Evolutionary conservation across 2,113 vertebrate genomes (phyloP).

Genomic region (Hippocampus abdominalis): DNA sequence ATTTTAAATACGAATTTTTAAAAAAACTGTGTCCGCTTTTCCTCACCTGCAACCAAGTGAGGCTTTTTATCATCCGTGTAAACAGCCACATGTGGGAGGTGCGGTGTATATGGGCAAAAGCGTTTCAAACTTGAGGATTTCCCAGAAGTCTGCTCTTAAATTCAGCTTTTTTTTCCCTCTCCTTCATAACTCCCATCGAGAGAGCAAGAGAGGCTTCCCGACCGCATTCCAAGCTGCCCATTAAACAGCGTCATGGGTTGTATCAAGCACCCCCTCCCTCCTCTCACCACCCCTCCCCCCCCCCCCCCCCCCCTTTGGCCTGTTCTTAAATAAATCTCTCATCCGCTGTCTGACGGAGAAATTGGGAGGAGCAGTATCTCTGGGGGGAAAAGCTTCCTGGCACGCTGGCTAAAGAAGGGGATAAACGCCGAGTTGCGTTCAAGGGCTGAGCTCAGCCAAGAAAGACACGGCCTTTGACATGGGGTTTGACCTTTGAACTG

Average conservation of each 20-base stretch:
- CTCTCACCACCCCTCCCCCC: background rate
- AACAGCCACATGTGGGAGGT: slow-evolving; percentile 41
- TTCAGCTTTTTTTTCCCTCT: slow-evolving; percentile 24
- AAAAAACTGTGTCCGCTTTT: background rate
- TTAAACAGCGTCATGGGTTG: slow-evolving; percentile 64
- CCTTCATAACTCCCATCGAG: slow-evolving; percentile 48
- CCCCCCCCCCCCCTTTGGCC: slow-evolving; percentile 2
- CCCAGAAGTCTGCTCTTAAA: slow-evolving; percentile 30
- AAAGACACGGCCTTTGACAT: slow-evolving; percentile 44
- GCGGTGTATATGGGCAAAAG: slow-evolving; percentile 15
- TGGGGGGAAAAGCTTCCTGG: slow-evolving; percentile 27
- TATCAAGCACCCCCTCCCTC: slow-evolving; percentile 45
- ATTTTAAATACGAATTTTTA: too few species aligned
- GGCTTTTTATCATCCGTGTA: slow-evolving; percentile 29
- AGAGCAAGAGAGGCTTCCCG: slow-evolving; percentile 39
- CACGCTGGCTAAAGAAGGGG: slow-evolving; percentile 33
- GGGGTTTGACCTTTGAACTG: slow-evolving; percentile 39
- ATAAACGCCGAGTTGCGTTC: slow-evolving; percentile 56
- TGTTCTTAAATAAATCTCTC: slow-evolving; percentile 39
- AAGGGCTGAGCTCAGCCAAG: slow-evolving; percentile 43
- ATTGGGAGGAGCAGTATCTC: slow-evolving; percentile 28
- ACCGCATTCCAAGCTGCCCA: slow-evolving; percentile 63
- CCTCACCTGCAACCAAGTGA: slow-evolving; percentile 25
- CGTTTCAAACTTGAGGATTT: slow-evolving; percentile 28
- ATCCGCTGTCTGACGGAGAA: slow-evolving; percentile 28